Percentiles rank a stretch among this genome's conserved stretches.
phyloP scores from a whole-genome alignment of 2,113 vertebrate species.

The Aegithalos caudatus region DNA sequence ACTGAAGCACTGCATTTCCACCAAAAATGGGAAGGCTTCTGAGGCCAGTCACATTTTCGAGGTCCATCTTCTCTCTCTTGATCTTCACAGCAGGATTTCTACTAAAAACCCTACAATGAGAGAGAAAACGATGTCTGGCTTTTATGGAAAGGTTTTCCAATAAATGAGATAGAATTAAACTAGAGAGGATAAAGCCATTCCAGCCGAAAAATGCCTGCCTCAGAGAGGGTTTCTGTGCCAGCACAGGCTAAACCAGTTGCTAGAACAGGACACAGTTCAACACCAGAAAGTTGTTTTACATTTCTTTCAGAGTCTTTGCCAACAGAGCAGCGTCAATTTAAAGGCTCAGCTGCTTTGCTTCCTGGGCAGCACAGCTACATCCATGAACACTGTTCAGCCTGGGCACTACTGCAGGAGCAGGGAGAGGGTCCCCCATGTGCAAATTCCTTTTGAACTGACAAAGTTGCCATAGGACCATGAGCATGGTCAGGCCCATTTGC shows the following conservation, averaged over 20 bases:
- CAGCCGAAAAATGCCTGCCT: neutral
- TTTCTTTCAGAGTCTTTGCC: neutral
- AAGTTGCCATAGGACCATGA: neutral
- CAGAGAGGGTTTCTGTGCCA: neutral
- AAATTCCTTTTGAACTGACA: neutral
- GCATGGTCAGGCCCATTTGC: neutral
- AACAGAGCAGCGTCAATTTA: accelerated
- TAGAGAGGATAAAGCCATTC: neutral
- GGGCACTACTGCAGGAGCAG: neutral
- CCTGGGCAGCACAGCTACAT: neutral
- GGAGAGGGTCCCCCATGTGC: no score
- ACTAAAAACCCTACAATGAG: neutral
- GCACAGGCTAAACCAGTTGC: neutral
- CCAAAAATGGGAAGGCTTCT: neutral
- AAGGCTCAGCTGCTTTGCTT: neutral
- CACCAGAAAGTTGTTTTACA: neutral
- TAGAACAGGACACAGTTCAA: neutral
- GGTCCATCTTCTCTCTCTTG: neutral
- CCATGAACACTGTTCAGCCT: accelerated
- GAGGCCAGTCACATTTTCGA: neutral
- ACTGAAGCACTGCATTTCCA: neutral
- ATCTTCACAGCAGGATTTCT: neutral
- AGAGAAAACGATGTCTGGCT: neutral
- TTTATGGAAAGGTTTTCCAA: neutral
- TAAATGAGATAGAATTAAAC: neutral